Base-by-base conservation (phyloP, 2,888 invertebrate genomes). In the Eupithecia abbreviata region DNA sequence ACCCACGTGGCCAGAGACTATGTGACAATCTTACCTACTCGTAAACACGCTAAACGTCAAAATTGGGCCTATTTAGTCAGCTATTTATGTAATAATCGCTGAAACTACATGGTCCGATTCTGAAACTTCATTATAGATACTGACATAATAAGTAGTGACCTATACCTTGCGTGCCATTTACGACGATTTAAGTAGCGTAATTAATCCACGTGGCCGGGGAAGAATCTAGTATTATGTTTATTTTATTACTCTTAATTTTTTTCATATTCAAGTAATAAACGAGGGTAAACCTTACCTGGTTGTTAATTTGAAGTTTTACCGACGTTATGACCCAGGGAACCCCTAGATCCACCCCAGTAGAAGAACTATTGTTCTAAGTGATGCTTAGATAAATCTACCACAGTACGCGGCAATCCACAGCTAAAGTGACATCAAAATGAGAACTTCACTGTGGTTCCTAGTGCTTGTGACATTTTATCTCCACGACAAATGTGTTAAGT, bases 291-390 rank as follows among this genome's bases (percentile, higher is more conserved):
- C 18, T 58, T 18, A 3, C 9, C 18, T 58, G n/a, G 18, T 51
- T n/a, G 5, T 15, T 49, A 15, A 51, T n/a, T 55, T 3, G 0
- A 58, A 58, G 58, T 18, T 4, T 0, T 7, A 5, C 9, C 18
- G 3, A 58, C 7, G 3, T 58, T 62, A 3, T 62, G 62, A 30
- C 62, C 18, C 12, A 30, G 62, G 10, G 62, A 58, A 18, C 10
- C 12, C 62, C 7, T 62, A 30, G 51, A 12, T 62, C 18, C 62
- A 18, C 62, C 62, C 62, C 62, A 62, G 62, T 62, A 62, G 62
- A 18, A 42, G 75, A 68, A 30, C 78, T 67, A 78, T 78, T 78
- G 73, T 78, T 73, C 45, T 10, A 9, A 10, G 62, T 41, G 62
- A 45, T 75, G 73, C 73, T 71, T 73, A 75, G 70, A 67, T 12